Base-by-base conservation (phyloP, 1,140 invertebrate genomes). In the Drosophila pseudoananassae region DNA sequence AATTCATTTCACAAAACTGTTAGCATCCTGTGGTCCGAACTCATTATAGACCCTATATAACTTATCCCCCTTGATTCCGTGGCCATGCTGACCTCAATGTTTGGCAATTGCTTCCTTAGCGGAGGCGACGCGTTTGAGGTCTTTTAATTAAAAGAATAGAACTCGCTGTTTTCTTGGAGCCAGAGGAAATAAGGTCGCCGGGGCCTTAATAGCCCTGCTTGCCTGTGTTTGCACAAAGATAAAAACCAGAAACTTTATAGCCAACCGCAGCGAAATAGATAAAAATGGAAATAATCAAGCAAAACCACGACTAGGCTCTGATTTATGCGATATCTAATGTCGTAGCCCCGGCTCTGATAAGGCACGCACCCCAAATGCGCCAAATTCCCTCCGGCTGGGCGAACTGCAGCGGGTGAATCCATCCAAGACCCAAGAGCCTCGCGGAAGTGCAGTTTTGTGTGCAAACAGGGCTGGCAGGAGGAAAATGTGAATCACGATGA, bases 251-350 rank as follows among this genome's bases (percentile, higher is more conserved):
- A 87, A 85, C 60, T 85, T 85, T 85, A 85, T 85, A 76, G 78
- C 78, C 68, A 60, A 54, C 74, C 78, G 61, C 74, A 88, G 78
- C 70, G 17, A 78, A 87, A 76, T 82, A 85, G 81, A 87, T 85
- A 85, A 85, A 84, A 87, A 65, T 53, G 47, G 61, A 87, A 78
- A 88, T 60, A 76, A 68, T 75, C 57, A 66, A 65, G 71, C 71
- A 71, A 83, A 87, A 73, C 65, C 73, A 66, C 78, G 81, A 81
- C 78, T 87, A 78, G 82, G 81, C 81, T 66, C 68, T 87, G 83
- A 87, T 87, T 87, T 83, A 87, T 83, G 63, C 70, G 82, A 82
- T 85, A 88, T 82, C 77, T 75, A 49, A 64, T 75, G 82, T 60
- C 76, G 76, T 73, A 66, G 70, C 45, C 45, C 33, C 55, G 29